These are phyloP conservation scores for Galbula dea DNA, from an alignment of 2,113 vertebrate species.

Conservation along the genomic window DNA sequence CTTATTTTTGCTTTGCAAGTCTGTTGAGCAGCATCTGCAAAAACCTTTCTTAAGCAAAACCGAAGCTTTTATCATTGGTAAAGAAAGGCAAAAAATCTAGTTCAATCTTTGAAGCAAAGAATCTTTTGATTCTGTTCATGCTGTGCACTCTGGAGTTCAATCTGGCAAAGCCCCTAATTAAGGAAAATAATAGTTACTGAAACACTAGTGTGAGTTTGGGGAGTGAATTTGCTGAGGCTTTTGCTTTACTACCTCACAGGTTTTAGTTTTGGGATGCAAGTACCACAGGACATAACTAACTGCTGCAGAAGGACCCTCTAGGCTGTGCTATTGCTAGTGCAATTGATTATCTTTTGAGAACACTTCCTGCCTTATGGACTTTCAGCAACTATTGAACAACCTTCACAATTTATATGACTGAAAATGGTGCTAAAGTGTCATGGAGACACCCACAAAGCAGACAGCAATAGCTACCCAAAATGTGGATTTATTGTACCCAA, in stretches of 20 bases:
- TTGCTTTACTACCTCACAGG: background rate
- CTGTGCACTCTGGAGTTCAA: background rate
- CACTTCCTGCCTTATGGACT: background rate
- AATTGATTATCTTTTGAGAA: background rate
- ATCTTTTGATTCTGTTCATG: background rate
- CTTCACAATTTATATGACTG: background rate
- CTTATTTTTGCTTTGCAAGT: conserved; percentile 42
- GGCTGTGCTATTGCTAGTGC: background rate
- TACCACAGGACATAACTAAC: background rate
- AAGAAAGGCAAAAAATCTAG: conserved; percentile 14
- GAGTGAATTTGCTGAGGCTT: background rate
- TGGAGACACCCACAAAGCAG: too few relatives aligned
- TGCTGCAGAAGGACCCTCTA: background rate
- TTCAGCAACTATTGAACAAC: background rate
- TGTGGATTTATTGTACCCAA: too few relatives aligned
- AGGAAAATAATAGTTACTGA: background rate
- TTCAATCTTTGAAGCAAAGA: background rate
- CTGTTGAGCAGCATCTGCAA: conserved; percentile 23
- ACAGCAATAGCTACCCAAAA: too few relatives aligned
- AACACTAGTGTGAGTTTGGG: background rate
- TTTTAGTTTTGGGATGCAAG: background rate
- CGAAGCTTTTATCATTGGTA: conserved; percentile 11
- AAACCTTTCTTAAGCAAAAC: conserved; percentile 16
- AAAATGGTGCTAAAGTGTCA: background rate
- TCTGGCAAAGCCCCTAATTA: background rate